These are phyloP conservation scores for Natrix natrix DNA, from an alignment of 2,797 vertebrate species.

Conservation along the genomic window DNA sequence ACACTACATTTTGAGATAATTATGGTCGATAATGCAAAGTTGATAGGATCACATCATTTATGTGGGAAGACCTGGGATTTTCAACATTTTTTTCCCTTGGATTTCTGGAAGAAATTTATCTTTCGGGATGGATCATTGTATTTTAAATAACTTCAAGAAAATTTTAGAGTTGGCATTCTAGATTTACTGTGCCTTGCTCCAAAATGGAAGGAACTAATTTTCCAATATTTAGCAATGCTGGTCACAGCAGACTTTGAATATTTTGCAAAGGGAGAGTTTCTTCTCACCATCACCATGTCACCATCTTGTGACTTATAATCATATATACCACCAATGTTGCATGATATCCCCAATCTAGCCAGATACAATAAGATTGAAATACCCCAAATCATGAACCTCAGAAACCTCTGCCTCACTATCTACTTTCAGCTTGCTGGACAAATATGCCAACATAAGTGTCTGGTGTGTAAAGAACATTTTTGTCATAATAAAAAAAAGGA, in stretches of 20 bases:
- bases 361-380: not conserved
- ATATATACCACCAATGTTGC: not conserved
- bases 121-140: not conserved
- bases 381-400: not conserved
- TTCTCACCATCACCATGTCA: not conserved
- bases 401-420: not conserved
- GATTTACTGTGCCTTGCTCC: not conserved
- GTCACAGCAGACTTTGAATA: not conserved
- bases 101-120: not conserved
- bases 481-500: too few species aligned
- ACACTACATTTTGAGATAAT: not conserved
- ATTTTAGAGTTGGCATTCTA: not conserved
- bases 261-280: not conserved
- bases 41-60: not conserved
- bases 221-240: not conserved
- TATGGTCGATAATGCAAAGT: not conserved
- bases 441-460: not conserved
- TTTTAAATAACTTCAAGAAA: not conserved
- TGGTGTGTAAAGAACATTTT: too few species aligned
- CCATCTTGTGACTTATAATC: not conserved
- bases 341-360: not conserved
- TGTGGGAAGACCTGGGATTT: not conserved
- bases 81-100: not conserved
- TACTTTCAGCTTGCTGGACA: not conserved
- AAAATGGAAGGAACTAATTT: not conserved